phyloP scores from a whole-genome alignment of 2,888 invertebrate species.

The Junonia oenone region DNA sequence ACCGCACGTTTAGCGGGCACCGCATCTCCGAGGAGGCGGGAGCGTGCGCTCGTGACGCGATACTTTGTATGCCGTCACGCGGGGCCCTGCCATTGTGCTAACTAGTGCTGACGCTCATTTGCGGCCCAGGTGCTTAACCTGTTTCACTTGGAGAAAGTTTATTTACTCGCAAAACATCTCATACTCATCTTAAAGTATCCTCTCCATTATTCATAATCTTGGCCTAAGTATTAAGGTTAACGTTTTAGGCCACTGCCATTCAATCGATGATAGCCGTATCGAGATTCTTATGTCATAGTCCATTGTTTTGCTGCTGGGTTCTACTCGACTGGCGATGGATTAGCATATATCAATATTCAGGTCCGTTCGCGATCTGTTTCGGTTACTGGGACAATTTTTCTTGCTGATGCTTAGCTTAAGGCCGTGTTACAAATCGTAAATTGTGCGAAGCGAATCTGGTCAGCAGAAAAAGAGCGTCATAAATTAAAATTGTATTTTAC shows the following conservation, averaged over 20 bases:
- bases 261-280: background rate
- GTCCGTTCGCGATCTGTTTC: background rate
- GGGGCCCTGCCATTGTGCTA: constrained; percentile 4
- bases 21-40: background rate
- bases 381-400: background rate
- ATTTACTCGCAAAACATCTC: background rate
- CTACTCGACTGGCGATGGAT: constrained; percentile 11
- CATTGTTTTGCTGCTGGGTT: constrained; percentile 16
- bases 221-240: background rate
- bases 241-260: background rate
- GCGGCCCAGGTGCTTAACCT: background rate
- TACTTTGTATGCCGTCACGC: constrained; percentile 1
- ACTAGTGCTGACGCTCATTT: constrained; percentile 6
- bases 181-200: background rate
- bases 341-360: constrained; percentile 15
- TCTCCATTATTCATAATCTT: background rate
- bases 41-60: background rate
- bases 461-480: background rate
- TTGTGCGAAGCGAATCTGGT: background rate
- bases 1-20: constrained; percentile 2
- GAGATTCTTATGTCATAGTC: constrained; percentile 15
- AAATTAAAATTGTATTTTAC: background rate
- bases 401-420: background rate
- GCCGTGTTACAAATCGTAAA: background rate
- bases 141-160: constrained; percentile 1